phyloP scores from a whole-genome alignment of 1,140 invertebrate genomes.

The Lucilia cuprina region DNA sequence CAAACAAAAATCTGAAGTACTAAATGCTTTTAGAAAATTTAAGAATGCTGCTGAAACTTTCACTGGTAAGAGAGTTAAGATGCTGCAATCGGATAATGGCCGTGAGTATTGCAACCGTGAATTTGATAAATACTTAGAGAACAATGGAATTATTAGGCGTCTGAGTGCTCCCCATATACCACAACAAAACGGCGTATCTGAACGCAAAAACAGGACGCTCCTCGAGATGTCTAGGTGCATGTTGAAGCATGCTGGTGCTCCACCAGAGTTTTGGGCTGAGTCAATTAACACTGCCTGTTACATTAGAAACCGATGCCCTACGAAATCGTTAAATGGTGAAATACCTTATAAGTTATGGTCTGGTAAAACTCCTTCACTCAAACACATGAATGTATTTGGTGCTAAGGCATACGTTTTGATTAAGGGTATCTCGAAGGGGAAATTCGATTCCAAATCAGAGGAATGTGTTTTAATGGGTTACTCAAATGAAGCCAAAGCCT shows the following conservation, averaged over 20 bases:
- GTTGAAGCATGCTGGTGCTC: conserved; percentile 40
- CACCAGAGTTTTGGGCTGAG: conserved; percentile 43
- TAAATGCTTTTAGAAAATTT: conserved; percentile 29
- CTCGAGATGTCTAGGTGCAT: conserved; percentile 41
- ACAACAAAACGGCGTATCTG: conserved; percentile 55
- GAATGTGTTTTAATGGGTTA: conserved; percentile 36
- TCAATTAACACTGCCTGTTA: conserved; percentile 40
- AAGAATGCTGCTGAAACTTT: conserved; percentile 26
- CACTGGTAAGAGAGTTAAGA: conserved; percentile 22
- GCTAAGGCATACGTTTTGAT: conserved; percentile 44
- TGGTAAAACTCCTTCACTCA: conserved; percentile 51
- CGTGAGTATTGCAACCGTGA: conserved; percentile 48
- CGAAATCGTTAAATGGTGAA: conserved; percentile 31
- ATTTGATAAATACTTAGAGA: conserved; percentile 45
- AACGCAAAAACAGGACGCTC: conserved; percentile 25
- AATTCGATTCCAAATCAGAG: conserved; percentile 32
- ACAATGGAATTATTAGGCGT: conserved; percentile 40
- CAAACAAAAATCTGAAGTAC: conserved; percentile 45
- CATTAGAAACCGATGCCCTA: conserved; percentile 46
- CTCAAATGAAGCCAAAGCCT: conserved; percentile 24
- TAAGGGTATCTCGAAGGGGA: conserved; percentile 38
- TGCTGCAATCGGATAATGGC: conserved; percentile 46
- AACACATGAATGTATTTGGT: conserved; percentile 54
- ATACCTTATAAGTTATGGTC: conserved; percentile 58
- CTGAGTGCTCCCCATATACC: conserved; percentile 49